Evolutionary conservation across 53 echinoderm and acorn worm species (phyloP).

Genomic region (Arbacia lixula): DNA sequence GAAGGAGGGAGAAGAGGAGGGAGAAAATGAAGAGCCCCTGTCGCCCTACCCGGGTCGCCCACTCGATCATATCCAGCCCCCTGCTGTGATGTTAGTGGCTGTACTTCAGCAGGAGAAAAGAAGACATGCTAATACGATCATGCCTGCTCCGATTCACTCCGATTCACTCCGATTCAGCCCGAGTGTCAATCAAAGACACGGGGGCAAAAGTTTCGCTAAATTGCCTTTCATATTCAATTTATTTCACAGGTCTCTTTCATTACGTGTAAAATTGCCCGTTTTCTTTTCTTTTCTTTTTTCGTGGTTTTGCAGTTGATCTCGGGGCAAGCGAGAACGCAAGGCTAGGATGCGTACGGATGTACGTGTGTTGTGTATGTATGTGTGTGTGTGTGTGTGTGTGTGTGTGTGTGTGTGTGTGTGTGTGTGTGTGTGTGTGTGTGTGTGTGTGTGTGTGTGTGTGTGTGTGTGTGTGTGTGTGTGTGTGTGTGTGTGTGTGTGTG

Average conservation of each 20-base stretch:
- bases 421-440: too few species aligned
- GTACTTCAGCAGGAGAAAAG: background rate
- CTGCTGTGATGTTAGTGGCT: slow-evolving; percentile 22
- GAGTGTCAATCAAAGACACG: slow-evolving; percentile 21
- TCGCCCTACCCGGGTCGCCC: slow-evolving; percentile 5
- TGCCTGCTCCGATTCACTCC: slow-evolving; percentile 40
- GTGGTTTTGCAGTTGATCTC: too few species aligned
- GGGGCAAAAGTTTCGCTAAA: slow-evolving; percentile 23
- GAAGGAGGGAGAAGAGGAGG: background rate
- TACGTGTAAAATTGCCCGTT: too few species aligned
- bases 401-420: too few species aligned
- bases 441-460: too few species aligned
- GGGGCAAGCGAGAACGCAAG: too few species aligned
- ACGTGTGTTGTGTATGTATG: too few species aligned
- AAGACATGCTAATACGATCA: slow-evolving; percentile 30
- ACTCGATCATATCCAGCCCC: background rate
- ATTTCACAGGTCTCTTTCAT: slow-evolving; percentile 7
- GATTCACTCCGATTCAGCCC: slow-evolving; percentile 22
- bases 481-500: too few species aligned
- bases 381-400: too few species aligned
- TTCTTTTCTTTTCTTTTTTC: too few species aligned
- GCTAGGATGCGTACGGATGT: too few species aligned
- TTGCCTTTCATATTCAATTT: slow-evolving; percentile 48
- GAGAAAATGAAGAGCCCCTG: slow-evolving; percentile 6
- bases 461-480: too few species aligned